Base-by-base conservation (phyloP, 2,797 vertebrate species). In the Aldrovandia affinis region DNA sequence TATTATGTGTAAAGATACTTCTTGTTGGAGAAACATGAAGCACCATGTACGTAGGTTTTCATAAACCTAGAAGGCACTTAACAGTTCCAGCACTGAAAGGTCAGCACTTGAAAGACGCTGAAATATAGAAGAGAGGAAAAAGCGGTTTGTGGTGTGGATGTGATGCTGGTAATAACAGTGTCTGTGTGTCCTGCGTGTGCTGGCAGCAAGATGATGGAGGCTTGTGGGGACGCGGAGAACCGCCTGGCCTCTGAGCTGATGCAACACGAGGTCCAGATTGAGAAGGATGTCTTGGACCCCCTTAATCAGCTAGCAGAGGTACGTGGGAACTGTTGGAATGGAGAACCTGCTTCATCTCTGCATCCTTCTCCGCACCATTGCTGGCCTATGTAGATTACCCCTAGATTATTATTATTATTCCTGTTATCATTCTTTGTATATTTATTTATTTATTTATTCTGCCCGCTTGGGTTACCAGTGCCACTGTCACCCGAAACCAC, bases 141-240 rank as follows among this genome's bases (percentile, higher is more conserved):
- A 55, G 30, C 28, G 2, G 61, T 47, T 0, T 50, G 8, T 84
- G 42, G 44, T 70, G 6, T 63, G 3, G 44, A 63, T 85, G 77
- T 50, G 3, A 2, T 57, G 10, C 10, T 57, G 55, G 5, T 77
- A 12, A 9, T 30, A 36, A 81, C 14, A 73, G n/a, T 86, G 6
- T 63, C 4, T 81, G 70, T 83, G 54, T 81, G 15, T 68, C 30
- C 50, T 84, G 59, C 87, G 59, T 80, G 82, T 83, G 7, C 78
- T 28, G 33, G 86, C 91, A 99, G 98, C 93, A 99, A 98, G 92
- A 98, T 98, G 96, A 96, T 99, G 93, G 97, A 97, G 87, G 96
- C 97, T 0, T 99, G 98, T 42, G 97, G 98, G 0, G 98, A 99
- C 14, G 97, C 97, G 0, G 98, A 99, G 93, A 98, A 96, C 44